Evolutionary conservation across 2,888 invertebrate genomes (phyloP), one percentile per base, ranked within the genome.

Genomic region (Tiliacea citrago): DNA sequence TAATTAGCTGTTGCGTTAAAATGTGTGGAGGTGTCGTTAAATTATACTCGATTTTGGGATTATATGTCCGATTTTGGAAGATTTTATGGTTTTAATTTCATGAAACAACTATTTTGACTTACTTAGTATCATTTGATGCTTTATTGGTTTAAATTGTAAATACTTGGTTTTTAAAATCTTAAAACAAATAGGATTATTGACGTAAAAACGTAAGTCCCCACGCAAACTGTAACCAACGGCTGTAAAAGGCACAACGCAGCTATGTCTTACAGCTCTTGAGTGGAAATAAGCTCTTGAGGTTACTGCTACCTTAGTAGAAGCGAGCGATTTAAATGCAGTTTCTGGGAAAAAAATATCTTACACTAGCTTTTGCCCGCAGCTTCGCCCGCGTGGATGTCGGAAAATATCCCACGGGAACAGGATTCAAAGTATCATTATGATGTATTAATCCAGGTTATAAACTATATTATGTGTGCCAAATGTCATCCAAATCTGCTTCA

Each of bases 1-100:
- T 58, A 81, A 81, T 81, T 60, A 72, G n/a, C n/a, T 60, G 7
- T 62, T 29, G 18, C n/a, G 8, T 21, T 35, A 53, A 21, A 53
- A 51, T 45, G 8, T 51, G 21, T 57, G 18, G n/a, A 53, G 49
- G 45, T 57, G 39, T 61, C 12, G 16, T 7, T 62, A 29, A 67
- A 24, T 66, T 68, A 65, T 55, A 42, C 16, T n/a, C 12, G 47
- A 18, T n/a, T n/a, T n/a, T n/a, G n/a, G n/a, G n/a, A n/a, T n/a
- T n/a, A n/a, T 53, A 39, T 35, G 60, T 79, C 62, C 29, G 53
- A 80, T 79, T 67, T 68, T 24, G 39, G 39, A 39, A 39, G 39
- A 2, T 39, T 39, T 39, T 39, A 5, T 39, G 39, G 5, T 39
- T 39, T 39, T 39, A 39, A 39, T 39, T 39, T 39, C 39, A 39